Evolutionary conservation across 2,888 invertebrate species (phyloP).

Genomic region (Lasioglossum zephyrum): DNA sequence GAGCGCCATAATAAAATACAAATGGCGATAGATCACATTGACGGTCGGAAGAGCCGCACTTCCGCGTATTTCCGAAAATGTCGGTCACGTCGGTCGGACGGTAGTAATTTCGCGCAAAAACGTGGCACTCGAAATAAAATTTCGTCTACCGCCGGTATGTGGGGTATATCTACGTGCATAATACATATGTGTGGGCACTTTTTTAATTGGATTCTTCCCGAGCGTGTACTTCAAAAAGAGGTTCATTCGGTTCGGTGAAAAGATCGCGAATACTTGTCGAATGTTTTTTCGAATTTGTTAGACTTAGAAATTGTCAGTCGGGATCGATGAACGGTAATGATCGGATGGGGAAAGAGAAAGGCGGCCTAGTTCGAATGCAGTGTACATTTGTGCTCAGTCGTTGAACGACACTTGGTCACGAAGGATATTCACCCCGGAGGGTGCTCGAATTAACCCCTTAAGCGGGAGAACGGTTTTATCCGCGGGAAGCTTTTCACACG

Average conservation of each 20-base stretch:
- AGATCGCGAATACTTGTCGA: neutral
- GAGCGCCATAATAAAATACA: neutral
- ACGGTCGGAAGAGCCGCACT: neutral
- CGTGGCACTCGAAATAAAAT: slow-evolving; percentile 21
- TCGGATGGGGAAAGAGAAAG: neutral
- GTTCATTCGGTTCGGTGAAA: neutral
- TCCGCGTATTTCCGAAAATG: slow-evolving; percentile 31
- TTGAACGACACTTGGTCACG: slow-evolving; percentile 43
- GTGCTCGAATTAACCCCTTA: slow-evolving; percentile 49
- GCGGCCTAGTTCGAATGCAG: slow-evolving; percentile 1
- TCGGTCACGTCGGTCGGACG: slow-evolving; percentile 21
- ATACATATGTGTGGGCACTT: neutral
- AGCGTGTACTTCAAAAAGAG: slow-evolving; percentile 30
- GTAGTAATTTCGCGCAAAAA: slow-evolving; percentile 34
- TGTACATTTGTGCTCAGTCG: slow-evolving; percentile 42
- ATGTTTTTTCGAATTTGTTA: slow-evolving; percentile 8
- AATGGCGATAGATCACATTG: neutral
- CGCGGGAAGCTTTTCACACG: slow-evolving; percentile 31
- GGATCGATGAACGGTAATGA: slow-evolving; percentile 7
- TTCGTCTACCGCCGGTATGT: neutral
- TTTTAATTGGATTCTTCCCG: slow-evolving; percentile 45
- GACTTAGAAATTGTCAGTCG: neutral
- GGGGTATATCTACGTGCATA: neutral
- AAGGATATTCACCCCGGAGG: slow-evolving; percentile 34
- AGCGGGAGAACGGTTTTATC: slow-evolving; percentile 37